Evolutionary conservation across 92 coral and sea anemone species (phyloP), one percentile per base, ranked within the genome.

Genomic region (Epizoanthus illoricatus): DNA sequence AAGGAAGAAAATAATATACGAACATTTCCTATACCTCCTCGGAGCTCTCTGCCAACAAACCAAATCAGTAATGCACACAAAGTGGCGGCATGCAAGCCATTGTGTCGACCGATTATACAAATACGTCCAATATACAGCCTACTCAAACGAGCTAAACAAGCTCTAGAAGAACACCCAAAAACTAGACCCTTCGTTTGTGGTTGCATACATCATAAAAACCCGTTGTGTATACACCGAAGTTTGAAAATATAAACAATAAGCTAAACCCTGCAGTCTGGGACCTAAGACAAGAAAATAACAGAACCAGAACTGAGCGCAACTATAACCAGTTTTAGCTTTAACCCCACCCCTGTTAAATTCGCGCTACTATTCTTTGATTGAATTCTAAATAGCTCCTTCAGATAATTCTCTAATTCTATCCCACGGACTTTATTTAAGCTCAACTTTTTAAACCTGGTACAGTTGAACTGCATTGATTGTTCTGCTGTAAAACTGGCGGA

Each of bases 51-150:
- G 61, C 56, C 47, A 17, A 58, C 41, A 75, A 75, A 59, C 45
- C 18, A 63, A 62, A 78, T 78, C 61, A 78, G 60, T 63, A 42
- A 19, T 23, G 71, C 45, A 78, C 82, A 78, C 80, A 75, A 40
- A 11, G 60, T 72, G 7, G 76, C 55, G 71, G 81, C 69, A 28
- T 11, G 43, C 5, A 19, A 8, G 55, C 71, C 54, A 62, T 78
- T 78, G 71, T 78, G 39, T 62, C 65, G 23, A 23, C 55, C 58
- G n/a, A 41, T 16, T 33, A 60, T 59, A 52, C 64, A 42, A 33
- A 17, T 16, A 3, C 58, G 5, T 45, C 57, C 20, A 71, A 71
- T 19, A 60, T 41, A 47, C 12, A 39, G 15, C 56, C 42, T 21
- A 19, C 20, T 75, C 56, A 75, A 75, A 61, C 54, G 15, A n/a